Percentiles rank a stretch among this genome's conserved stretches.
These are phyloP conservation scores for Myotis vivesi DNA, from an alignment of 2,797 vertebrate species.

Conservation along the genomic window DNA sequence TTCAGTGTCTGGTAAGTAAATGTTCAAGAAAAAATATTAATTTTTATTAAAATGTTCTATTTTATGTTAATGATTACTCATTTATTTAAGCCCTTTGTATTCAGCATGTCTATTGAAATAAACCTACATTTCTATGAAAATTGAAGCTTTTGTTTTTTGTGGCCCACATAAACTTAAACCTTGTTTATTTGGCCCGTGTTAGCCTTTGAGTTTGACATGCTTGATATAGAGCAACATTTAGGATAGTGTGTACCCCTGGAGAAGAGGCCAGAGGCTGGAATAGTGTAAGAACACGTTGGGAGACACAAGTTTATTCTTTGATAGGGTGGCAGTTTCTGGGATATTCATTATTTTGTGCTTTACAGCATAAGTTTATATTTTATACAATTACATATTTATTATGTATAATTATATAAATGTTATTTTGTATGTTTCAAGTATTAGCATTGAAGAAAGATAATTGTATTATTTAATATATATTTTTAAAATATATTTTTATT, in stretches of 20 bases:
- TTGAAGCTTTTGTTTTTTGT: no score
- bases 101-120: no score
- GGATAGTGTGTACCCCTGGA: background rate
- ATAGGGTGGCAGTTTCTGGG: background rate
- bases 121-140: no score
- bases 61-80: no score
- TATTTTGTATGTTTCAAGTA: background rate
- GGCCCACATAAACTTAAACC: no score
- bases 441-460: slow-evolving; percentile 8
- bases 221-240: background rate
- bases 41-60: no score
- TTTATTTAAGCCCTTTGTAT: no score
- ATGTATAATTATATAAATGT: background rate
- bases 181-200: no score
- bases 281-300: background rate
- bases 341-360: background rate
- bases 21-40: no score
- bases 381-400: background rate
- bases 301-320: background rate
- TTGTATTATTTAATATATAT: background rate
- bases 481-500: no score
- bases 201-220: no score
- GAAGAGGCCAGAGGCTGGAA: background rate
- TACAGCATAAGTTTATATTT: background rate
- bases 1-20: no score